Base-by-base conservation (phyloP, 2,113 vertebrate species). In the Parotia lawesii region DNA sequence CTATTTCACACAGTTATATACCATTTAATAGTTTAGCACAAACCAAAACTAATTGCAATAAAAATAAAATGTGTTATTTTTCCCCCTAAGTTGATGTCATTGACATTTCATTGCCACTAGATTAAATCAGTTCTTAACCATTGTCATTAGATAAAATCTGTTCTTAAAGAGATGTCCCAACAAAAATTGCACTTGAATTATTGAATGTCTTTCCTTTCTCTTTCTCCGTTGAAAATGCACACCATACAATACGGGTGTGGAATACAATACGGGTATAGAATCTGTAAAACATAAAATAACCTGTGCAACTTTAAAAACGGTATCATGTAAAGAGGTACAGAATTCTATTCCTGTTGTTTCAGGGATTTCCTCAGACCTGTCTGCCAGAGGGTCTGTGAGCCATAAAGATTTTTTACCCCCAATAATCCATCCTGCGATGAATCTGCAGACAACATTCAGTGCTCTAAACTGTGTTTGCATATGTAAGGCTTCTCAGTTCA, bases 281-380 rank as follows among this genome's bases (percentile, higher is more conserved):
- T 48, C 15, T 51, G 10, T 57, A 64, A 72, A 81, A 54, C 15
- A 15, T n/a, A 48, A 20, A 45, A 33, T 37, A 76, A 75, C 3
- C 20, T 42, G 2, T 0, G 0, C 14, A 72, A 53, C 3, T 27
- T 82, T 14, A 74, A 42, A 69, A 74, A 65, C 45, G 3, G 6
- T 67, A 37, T 9, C 5, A 20, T 10, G 0, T 50, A 31, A 58
- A 76, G 11, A 47, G 5, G 12, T 37, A n/a, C 0, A 6, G 24
- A 57, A 22, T n/a, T 21, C 38, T 35, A 77, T 54, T 64, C 6
- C 7, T 2, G 9, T 16, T 70, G 54, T 35, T 56, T 18, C 10
- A 31, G 28, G 6, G 27, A 45, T 82, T 91, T 85, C 24, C 31
- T 78, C 11, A 24, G 29, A 81, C 3, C 56, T 62, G 3, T 51